A percentile compares a stretch with the other conserved stretches of the same genome.
Conservation (phyloP, 2,113 vertebrate species). For the Ramphastos sulfuratus region DNA sequence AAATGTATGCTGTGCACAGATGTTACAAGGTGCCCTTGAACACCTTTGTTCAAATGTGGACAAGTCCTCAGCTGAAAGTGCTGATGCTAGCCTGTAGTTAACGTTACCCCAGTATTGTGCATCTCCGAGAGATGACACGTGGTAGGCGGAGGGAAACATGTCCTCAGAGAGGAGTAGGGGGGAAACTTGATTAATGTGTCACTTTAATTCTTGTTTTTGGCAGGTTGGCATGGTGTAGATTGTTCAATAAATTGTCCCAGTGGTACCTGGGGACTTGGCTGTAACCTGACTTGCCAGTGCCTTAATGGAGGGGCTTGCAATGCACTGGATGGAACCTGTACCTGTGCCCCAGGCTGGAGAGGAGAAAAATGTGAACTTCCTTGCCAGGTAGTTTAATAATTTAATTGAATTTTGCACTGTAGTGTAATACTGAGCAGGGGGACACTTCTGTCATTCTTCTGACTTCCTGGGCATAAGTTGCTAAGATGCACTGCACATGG, state of each 20-base stretch:
- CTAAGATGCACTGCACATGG: not conserved
- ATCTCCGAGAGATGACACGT: not conserved
- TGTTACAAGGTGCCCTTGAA: conserved; percentile 40
- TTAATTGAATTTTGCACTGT: not conserved
- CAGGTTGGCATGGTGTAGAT: conserved; percentile 96
- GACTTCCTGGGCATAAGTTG: not conserved
- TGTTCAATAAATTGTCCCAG: conserved; percentile 96
- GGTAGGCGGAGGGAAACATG: not conserved
- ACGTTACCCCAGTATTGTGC: not conserved
- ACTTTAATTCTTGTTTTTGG: not conserved
- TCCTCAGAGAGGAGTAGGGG: not conserved
- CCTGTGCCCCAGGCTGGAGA: conserved; percentile 91
- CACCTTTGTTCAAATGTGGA: not conserved
- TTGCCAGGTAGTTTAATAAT: conserved; percentile 83
- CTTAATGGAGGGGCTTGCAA: conserved; percentile 89
- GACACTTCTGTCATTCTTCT: not conserved
- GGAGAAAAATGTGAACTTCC: conserved; percentile 86
- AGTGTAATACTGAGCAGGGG: not conserved
- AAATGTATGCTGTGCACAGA: not conserved
- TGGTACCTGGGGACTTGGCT: conserved; percentile 92
- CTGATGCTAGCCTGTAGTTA: not conserved
- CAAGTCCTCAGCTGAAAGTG: not conserved
- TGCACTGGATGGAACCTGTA: conserved; percentile 87
- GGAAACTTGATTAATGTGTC: not conserved
- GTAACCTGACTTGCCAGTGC: conserved; percentile 90